phyloP scores from a whole-genome alignment of 2,113 vertebrate genomes.

The Aramus guarauna region DNA sequence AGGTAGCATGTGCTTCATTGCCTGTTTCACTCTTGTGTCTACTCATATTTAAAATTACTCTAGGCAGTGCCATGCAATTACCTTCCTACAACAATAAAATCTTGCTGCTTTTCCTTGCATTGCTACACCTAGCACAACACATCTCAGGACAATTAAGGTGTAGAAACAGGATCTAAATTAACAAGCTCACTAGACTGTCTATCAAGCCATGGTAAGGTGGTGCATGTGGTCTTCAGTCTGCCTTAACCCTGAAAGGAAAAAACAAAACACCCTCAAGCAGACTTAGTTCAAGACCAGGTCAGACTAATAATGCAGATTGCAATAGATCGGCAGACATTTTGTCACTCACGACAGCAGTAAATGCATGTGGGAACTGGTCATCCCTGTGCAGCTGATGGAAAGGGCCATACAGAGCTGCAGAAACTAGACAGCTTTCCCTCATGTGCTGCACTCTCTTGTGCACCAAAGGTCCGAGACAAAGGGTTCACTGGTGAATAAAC shows the following conservation, averaged over 20 bases:
- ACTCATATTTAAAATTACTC: not conserved
- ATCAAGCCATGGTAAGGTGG: not conserved
- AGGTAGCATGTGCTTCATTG: not conserved
- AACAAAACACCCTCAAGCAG: not conserved
- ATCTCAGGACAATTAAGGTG: not conserved
- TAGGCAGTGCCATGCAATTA: not conserved
- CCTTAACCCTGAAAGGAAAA: not conserved
- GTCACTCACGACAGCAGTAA: fast-evolving
- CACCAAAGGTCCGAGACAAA: not conserved
- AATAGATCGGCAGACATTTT: not conserved
- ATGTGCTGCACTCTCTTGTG: not conserved
- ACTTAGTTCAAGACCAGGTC: not conserved
- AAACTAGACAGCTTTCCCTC: not conserved
- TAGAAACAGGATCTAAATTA: not conserved
- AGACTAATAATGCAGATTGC: not conserved
- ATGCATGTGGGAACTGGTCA: not conserved
- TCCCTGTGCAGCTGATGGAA: not conserved
- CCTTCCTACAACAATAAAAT: not conserved
- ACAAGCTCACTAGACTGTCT: not conserved
- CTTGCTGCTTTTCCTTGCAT: not conserved
- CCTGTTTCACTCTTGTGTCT: not conserved
- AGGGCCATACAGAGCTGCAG: not conserved
- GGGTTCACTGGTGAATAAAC: not conserved
- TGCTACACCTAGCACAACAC: not conserved
- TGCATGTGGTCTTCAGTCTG: not conserved